Conservation (phyloP, 2,113 vertebrate genomes). For the Mixornis gularis region DNA sequence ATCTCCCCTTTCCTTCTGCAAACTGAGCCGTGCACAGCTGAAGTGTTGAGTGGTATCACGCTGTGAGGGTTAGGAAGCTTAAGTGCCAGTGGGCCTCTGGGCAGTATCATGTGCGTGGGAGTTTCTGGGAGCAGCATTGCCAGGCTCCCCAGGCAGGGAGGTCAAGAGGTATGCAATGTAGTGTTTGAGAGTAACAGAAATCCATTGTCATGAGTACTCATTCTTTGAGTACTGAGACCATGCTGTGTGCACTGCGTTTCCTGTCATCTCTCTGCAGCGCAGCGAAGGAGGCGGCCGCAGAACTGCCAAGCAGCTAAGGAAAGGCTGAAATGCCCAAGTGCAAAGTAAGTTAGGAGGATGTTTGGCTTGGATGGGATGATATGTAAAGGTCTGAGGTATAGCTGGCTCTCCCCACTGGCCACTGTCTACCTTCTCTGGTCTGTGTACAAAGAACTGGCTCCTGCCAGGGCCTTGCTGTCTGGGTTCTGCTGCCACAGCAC, state of each 20-base stretch:
- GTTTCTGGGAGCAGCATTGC: background rate
- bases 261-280: conserved; percentile 22
- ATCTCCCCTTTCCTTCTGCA: background rate
- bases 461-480: fast-evolving
- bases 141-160: background rate
- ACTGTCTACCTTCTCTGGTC: background rate
- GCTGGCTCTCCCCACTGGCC: background rate
- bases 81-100: background rate
- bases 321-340: conserved; percentile 8
- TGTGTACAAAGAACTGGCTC: background rate
- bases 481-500: background rate
- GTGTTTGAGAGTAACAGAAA: background rate
- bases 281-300: conserved; percentile 20
- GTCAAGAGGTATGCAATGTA: fast-evolving
- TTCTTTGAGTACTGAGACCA: background rate
- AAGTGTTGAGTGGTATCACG: fast-evolving
- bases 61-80: fast-evolving
- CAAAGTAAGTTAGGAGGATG: conserved; percentile 59
- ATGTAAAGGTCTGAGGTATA: background rate
- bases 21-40: background rate
- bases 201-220: fast-evolving
- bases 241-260: background rate
- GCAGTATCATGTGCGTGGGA: fast-evolving
- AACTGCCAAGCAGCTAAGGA: conserved; percentile 41
- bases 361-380: background rate